Evolutionary conservation across 2,888 invertebrate species (phyloP).

Genomic region (Iselma pallidipennis): DNA sequence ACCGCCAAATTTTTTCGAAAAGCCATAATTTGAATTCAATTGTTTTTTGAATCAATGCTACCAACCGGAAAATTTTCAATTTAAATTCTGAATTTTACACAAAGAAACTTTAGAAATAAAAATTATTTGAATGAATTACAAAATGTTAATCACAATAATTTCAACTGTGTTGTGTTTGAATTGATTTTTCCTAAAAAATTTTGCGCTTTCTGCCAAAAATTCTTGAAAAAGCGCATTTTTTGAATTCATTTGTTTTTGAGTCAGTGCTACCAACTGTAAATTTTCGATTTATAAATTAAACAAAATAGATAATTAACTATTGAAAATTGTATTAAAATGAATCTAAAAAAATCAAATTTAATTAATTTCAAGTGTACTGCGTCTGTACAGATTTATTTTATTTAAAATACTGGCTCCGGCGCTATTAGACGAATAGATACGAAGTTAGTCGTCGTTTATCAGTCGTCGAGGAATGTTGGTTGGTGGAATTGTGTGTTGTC

Average conservation of each 20-base stretch:
- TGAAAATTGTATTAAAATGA: too few species aligned
- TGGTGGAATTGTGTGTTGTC: slow-evolving; percentile 1
- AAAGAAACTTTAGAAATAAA: too few species aligned
- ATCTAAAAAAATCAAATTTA: slow-evolving; percentile 8
- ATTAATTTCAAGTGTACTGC: slow-evolving; percentile 21
- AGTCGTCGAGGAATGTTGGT: not conserved
- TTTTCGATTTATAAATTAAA: not conserved
- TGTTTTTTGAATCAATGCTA: too few species aligned
- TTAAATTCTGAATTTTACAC: too few species aligned
- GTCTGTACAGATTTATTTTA: slow-evolving; percentile 21
- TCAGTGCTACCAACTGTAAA: not conserved
- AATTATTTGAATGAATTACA: too few species aligned
- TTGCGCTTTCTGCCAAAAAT: too few species aligned
- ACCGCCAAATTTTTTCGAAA: too few species aligned
- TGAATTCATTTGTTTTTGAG: not conserved
- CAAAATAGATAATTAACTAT: not conserved
- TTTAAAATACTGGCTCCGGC: not conserved
- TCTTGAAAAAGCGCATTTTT: not conserved
- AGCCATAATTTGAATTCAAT: too few species aligned
- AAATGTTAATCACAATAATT: too few species aligned
- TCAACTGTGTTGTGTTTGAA: too few species aligned
- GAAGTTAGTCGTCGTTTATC: slow-evolving; percentile 14
- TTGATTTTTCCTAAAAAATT: too few species aligned
- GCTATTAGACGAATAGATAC: not conserved
- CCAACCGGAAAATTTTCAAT: too few species aligned